Conservation (phyloP, 2,888 invertebrate genomes). For the Euclidia mi region DNA sequence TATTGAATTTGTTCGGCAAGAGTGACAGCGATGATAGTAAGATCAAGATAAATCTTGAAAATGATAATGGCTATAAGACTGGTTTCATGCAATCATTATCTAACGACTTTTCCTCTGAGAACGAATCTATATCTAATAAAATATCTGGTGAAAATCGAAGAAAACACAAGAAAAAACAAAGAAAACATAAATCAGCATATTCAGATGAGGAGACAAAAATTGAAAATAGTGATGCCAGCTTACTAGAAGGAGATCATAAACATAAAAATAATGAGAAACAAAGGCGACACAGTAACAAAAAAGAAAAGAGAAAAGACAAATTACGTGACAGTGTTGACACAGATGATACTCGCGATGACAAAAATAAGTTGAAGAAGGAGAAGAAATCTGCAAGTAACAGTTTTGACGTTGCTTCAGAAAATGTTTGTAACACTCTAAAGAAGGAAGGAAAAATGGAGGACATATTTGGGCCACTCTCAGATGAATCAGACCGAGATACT, state of each 20-base stretch:
- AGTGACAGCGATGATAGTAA: constrained; percentile 86
- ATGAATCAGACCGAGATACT: constrained; percentile 90
- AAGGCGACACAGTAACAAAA: constrained; percentile 88
- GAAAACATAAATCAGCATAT: constrained; percentile 92
- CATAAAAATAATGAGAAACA: constrained; percentile 87
- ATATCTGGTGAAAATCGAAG: constrained; percentile 90
- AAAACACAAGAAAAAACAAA: constrained; percentile 96
- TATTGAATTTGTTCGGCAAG: constrained; percentile 83
- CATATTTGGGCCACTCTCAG: constrained; percentile 96
- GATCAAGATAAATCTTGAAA: constrained; percentile 76
- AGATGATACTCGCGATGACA: constrained; percentile 86
- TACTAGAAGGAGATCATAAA: constrained; percentile 69
- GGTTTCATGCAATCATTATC: constrained; percentile 69
- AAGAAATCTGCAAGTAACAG: constrained; percentile 76
- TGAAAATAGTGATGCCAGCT: constrained; percentile 68
- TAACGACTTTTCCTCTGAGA: constrained; percentile 86
- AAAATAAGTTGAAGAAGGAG: constrained; percentile 90
- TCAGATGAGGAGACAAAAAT: constrained; percentile 90
- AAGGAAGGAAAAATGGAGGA: constrained; percentile 96
- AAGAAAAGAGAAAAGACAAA: constrained; percentile 91
- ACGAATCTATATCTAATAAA: constrained; percentile 82
- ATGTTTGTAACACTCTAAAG: constrained; percentile 78
- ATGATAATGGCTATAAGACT: constrained; percentile 75
- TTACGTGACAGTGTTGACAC: constrained; percentile 86
- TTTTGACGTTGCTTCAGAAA: constrained; percentile 70